Percentiles rank a stretch among this genome's conserved stretches.
Evolutionary conservation across 2,113 vertebrate genomes (phyloP).

Genomic region (Numenius arquata): DNA sequence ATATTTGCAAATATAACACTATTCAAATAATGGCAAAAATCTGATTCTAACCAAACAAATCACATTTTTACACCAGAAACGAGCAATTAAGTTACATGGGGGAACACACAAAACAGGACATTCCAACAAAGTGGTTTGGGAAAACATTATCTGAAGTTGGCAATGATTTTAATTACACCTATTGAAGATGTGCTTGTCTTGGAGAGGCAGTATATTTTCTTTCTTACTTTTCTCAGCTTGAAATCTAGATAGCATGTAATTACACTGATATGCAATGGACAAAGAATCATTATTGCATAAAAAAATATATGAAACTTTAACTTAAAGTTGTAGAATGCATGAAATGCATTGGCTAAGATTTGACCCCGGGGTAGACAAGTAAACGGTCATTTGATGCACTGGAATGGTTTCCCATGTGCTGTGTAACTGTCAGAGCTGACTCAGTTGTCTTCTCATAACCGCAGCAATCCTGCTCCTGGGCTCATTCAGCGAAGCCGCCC

Average conservation of each 20-base stretch:
- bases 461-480: slow-evolving; percentile 51
- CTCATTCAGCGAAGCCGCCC: slow-evolving; percentile 37
- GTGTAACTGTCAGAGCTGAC: slow-evolving; percentile 33
- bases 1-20: not conserved
- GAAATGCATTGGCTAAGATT: not conserved
- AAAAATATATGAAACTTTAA: not conserved
- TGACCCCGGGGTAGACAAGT: not conserved
- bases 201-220: not conserved
- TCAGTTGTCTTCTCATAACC: slow-evolving; percentile 58
- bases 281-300: not conserved
- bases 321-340: not conserved
- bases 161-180: not conserved
- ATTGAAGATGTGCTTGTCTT: not conserved
- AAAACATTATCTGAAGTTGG: not conserved
- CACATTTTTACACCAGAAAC: not conserved
- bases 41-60: not conserved
- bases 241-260: not conserved
- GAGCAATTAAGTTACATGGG: not conserved
- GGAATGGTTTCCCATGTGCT: accelerated
- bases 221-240: not conserved
- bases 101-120: not conserved
- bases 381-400: accelerated
- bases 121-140: not conserved
- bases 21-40: not conserved
- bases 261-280: not conserved